These are phyloP conservation scores for Chelidonichthys spinosus DNA, from an alignment of 2,797 vertebrate species.

Conservation along the genomic window DNA sequence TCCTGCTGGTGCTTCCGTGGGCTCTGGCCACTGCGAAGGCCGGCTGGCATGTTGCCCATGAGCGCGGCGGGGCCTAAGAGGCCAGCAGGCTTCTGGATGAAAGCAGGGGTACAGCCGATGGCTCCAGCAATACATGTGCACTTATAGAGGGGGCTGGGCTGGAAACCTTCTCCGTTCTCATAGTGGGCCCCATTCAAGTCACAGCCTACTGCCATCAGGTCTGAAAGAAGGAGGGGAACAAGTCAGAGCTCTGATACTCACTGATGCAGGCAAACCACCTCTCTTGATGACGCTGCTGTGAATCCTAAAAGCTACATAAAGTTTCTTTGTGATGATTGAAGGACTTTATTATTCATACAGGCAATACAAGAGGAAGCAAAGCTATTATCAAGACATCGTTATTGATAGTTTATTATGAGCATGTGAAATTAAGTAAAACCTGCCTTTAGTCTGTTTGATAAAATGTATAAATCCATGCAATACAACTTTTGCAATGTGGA, in stretches of 20 bases:
- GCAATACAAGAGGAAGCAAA: too few relatives aligned
- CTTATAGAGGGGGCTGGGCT: constrained; percentile 90
- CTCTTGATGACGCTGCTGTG: not conserved
- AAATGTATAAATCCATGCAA: not conserved
- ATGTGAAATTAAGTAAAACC: not conserved
- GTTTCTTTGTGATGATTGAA: not conserved
- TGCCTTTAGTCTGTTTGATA: not conserved
- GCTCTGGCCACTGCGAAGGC: constrained; percentile 67
- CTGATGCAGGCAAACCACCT: not conserved
- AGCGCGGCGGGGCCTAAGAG: constrained; percentile 73
- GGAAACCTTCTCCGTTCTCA: constrained; percentile 92
- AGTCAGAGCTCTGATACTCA: not conserved
- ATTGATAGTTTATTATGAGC: too few relatives aligned
- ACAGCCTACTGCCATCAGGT: constrained; percentile 94
- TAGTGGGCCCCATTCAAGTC: constrained; percentile 91
- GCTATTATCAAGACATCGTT: too few relatives aligned
- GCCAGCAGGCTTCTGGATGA: constrained; percentile 83
- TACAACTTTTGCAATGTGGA: not conserved
- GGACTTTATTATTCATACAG: too few relatives aligned
- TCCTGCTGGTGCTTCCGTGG: constrained; percentile 83
- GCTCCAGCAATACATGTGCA: constrained; percentile 94
- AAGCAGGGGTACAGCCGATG: constrained; percentile 92
- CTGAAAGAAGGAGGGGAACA: constrained; percentile 71
- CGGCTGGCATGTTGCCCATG: constrained; percentile 75
- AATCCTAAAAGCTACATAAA: not conserved